Percentiles rank a stretch among this genome's conserved stretches.
Evolutionary conservation across 2,113 vertebrate genomes (phyloP).

Genomic region (Solea senegalensis): DNA sequence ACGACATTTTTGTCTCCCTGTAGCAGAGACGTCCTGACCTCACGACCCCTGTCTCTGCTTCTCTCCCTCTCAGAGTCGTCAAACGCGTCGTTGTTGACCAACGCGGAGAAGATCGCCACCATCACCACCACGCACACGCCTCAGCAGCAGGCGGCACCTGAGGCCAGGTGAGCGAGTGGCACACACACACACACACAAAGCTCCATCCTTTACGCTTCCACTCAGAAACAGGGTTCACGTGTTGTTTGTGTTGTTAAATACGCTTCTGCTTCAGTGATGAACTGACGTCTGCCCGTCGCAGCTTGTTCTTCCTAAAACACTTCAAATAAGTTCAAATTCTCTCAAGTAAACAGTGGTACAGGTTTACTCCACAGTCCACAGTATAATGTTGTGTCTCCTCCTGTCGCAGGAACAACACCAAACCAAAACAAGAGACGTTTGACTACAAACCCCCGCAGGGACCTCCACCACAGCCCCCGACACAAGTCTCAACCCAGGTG

Average conservation of each 20-base stretch:
- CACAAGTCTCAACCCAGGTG: constrained; percentile 78
- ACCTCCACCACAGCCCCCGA: constrained; percentile 75
- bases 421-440: constrained; percentile 97
- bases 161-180: constrained; percentile 89
- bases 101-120: constrained; percentile 99
- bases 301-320: too few species aligned
- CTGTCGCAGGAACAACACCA: constrained; percentile 89
- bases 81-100: constrained; percentile 96
- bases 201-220: too few species aligned
- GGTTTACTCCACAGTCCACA: too few species aligned
- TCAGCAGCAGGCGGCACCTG: constrained; percentile 88
- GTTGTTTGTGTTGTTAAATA: too few species aligned
- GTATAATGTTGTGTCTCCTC: constrained; percentile 2
- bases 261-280: too few species aligned
- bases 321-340: too few species aligned
- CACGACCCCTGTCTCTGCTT: background rate
- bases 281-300: too few species aligned
- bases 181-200: too few species aligned
- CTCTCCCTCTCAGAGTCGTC: constrained; percentile 87
- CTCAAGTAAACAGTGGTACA: too few species aligned
- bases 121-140: constrained; percentile 97
- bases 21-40: background rate
- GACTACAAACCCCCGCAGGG: constrained; percentile 90
- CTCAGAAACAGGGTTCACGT: too few species aligned
- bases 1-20: too few species aligned